Evolutionary conservation across 2,797 vertebrate genomes (phyloP).

Genomic region (Gymnoscopelus microlampas): DNA sequence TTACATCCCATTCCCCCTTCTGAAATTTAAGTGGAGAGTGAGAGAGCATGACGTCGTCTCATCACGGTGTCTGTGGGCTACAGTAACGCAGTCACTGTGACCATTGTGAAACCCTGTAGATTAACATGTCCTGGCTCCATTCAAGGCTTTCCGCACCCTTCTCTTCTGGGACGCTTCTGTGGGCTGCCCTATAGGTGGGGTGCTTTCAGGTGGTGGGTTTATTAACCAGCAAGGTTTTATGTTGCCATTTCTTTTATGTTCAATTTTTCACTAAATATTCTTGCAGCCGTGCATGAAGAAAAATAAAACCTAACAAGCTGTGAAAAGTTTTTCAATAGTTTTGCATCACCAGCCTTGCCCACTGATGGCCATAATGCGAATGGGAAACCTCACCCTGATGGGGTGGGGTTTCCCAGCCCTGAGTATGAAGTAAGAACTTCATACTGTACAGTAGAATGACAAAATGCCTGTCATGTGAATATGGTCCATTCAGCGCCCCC

Average conservation of each 20-base stretch:
- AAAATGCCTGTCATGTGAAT: too few relatives aligned
- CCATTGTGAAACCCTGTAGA: slow-evolving; percentile 18
- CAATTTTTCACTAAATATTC: slow-evolving; percentile 18
- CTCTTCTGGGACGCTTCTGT: slow-evolving; percentile 31
- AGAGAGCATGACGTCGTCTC: slow-evolving; percentile 43
- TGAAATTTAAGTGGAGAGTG: slow-evolving; percentile 14
- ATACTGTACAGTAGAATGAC: too few relatives aligned
- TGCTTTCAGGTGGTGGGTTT: slow-evolving; percentile 24
- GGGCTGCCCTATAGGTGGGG: slow-evolving; percentile 3
- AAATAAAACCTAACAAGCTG: slow-evolving; percentile 10
- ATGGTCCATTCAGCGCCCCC: too few relatives aligned
- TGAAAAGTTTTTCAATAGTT: slow-evolving; percentile 1
- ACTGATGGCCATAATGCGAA: not conserved
- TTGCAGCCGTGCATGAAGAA: slow-evolving; percentile 19
- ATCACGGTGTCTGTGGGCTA: slow-evolving; percentile 35
- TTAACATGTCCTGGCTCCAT: slow-evolving; percentile 35
- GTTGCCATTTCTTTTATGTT: slow-evolving; percentile 30
- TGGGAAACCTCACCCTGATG: too few relatives aligned
- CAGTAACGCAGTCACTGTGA: slow-evolving; percentile 49
- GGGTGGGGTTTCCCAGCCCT: too few relatives aligned
- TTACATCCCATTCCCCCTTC: not conserved
- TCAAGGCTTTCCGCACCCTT: slow-evolving; percentile 6
- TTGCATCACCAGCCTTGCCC: slow-evolving; percentile 15
- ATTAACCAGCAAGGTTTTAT: slow-evolving; percentile 16
- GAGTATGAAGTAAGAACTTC: too few relatives aligned